phyloP scores from a whole-genome alignment of 2,797 vertebrate genomes.

The Dendrocincla fuliginosa region DNA sequence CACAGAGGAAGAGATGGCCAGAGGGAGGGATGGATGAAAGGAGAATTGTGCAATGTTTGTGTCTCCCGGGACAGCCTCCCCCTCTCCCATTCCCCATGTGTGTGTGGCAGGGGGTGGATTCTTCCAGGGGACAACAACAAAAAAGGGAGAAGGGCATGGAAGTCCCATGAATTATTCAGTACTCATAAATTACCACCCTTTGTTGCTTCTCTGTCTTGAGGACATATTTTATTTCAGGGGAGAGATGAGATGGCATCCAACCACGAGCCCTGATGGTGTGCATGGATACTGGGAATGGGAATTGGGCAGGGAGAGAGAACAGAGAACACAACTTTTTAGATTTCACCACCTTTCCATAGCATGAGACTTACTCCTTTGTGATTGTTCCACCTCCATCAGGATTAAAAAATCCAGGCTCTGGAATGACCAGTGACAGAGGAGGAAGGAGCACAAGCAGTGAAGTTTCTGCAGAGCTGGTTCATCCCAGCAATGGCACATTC shows the following conservation, averaged over 20 bases:
- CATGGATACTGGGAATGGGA: neutral
- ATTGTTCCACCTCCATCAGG: neutral
- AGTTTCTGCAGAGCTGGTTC: neutral
- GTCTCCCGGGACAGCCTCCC: neutral
- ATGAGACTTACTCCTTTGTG: neutral
- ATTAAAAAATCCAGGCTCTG: neutral
- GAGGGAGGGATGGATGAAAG: neutral
- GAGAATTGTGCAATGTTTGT: neutral
- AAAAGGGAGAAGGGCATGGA: neutral
- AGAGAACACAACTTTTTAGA: neutral
- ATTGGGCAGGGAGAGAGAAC: neutral
- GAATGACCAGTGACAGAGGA: neutral
- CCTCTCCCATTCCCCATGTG: neutral
- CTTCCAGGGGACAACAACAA: neutral
- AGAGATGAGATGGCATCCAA: neutral
- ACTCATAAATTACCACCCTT: neutral
- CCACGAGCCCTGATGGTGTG: neutral
- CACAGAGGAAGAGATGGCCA: neutral
- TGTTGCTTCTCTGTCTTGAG: neutral
- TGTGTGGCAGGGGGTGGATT: neutral
- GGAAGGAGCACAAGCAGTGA: neutral
- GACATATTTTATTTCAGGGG: neutral
- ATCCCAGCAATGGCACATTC: neutral
- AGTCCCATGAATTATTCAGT: constrained; percentile 22
- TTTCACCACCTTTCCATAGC: neutral